Percentiles rank a stretch among this genome's conserved stretches.
These are phyloP conservation scores for Hyalella azteca DNA, from an alignment of 2,888 invertebrate genomes.

Conservation along the genomic window DNA sequence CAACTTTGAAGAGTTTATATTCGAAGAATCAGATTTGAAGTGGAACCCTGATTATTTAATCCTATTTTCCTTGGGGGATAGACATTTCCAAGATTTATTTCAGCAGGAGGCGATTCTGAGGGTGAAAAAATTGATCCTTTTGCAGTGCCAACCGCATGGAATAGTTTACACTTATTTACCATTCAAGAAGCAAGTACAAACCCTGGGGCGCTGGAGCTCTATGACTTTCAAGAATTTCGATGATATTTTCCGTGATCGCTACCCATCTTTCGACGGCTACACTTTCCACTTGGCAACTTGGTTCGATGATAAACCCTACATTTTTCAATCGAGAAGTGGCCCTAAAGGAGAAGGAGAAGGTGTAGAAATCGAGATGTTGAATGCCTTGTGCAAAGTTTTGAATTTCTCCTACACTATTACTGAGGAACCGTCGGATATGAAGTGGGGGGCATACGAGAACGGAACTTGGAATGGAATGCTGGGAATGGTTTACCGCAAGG, in stretches of 20 bases:
- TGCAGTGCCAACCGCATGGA: neutral
- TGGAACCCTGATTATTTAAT: constrained; percentile 44
- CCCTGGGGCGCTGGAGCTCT: constrained; percentile 26
- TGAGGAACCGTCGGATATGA: constrained; percentile 23
- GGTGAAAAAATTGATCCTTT: neutral
- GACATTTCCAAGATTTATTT: neutral
- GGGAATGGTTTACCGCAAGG: constrained; percentile 44
- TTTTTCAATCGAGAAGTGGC: neutral
- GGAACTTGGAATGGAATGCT: constrained; percentile 50
- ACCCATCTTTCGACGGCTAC: constrained; percentile 38
- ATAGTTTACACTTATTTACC: constrained; percentile 33
- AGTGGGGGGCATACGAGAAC: constrained; percentile 44
- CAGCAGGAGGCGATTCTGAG: neutral
- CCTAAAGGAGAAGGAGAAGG: constrained; percentile 41
- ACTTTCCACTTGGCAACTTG: constrained; percentile 42
- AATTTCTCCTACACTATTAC: constrained; percentile 45
- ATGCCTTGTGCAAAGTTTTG: constrained; percentile 36
- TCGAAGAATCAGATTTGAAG: neutral
- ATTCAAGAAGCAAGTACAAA: neutral
- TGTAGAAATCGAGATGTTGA: constrained; percentile 41
- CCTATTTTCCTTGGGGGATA: neutral
- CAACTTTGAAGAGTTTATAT: neutral
- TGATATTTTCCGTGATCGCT: constrained; percentile 40
- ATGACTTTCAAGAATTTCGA: neutral
- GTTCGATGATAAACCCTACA: constrained; percentile 42